These are phyloP conservation scores for Denticeps clupeoides DNA, from an alignment of 2,797 vertebrate genomes.

Conservation along the genomic window DNA sequence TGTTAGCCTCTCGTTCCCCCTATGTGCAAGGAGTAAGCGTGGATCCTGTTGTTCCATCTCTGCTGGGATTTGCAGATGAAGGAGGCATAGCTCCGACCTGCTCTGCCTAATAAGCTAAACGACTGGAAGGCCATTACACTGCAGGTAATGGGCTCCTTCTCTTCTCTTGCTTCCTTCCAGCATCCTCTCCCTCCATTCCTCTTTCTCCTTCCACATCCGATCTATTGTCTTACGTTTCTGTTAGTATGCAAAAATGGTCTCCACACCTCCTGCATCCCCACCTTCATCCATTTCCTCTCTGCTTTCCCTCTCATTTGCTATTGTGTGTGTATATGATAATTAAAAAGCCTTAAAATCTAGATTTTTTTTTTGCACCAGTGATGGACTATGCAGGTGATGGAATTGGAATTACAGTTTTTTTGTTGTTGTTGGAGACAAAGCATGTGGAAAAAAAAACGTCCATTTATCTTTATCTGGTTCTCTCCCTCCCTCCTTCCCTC, in stretches of 20 bases:
- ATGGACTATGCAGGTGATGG: too few species aligned
- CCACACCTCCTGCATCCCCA: neutral
- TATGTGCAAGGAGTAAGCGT: slow-evolving; percentile 42
- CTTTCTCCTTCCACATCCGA: neutral
- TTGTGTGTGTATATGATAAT: too few species aligned
- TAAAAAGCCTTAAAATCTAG: too few species aligned
- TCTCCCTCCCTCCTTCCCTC: neutral
- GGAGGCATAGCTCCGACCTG: slow-evolving; percentile 32
- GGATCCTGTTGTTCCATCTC: slow-evolving; percentile 23
- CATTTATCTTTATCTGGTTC: neutral
- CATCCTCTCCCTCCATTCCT: neutral
- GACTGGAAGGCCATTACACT: slow-evolving; percentile 26
- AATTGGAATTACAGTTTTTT: too few species aligned
- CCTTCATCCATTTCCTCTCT: neutral
- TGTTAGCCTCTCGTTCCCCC: slow-evolving; percentile 22
- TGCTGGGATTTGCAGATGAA: slow-evolving; percentile 32
- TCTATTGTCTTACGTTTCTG: neutral
- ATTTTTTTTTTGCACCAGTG: too few species aligned
- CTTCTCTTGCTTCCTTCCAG: neutral
- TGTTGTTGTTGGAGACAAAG: too few species aligned
- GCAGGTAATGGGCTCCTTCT: slow-evolving; percentile 47
- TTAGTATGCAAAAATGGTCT: neutral
- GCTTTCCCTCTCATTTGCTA: neutral
- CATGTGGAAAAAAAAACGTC: too few species aligned
- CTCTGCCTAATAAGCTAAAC: slow-evolving; percentile 28